phyloP scores from a whole-genome alignment of 2,888 invertebrate genomes.

The Andrena camellia region DNA sequence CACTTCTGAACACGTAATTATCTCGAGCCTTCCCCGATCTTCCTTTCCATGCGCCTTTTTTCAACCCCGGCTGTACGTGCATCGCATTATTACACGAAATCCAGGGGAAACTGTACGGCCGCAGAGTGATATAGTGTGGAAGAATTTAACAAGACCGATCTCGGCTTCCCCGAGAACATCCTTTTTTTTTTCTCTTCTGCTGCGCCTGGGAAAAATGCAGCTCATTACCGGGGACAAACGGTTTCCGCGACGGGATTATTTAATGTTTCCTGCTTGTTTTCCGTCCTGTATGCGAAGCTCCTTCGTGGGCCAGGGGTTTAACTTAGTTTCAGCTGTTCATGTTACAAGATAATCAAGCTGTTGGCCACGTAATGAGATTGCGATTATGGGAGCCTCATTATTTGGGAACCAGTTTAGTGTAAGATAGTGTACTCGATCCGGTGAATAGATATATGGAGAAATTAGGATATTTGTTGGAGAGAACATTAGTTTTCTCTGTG shows the following conservation, averaged over 20 bases:
- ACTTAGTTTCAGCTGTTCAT: not conserved
- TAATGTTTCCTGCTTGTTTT: conserved; percentile 17
- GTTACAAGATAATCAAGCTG: not conserved
- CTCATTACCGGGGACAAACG: conserved; percentile 25
- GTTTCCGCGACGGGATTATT: conserved; percentile 16
- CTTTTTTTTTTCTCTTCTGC: not conserved
- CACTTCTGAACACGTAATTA: conserved; percentile 54
- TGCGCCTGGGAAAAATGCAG: conserved; percentile 4
- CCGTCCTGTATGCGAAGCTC: not conserved
- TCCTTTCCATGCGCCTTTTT: conserved; percentile 1
- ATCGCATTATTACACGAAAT: conserved; percentile 47
- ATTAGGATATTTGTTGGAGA: no score
- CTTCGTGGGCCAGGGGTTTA: not conserved
- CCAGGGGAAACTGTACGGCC: conserved; percentile 1
- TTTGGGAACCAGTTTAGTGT: not conserved
- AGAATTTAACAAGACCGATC: conserved; percentile 62
- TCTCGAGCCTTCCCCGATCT: conserved; percentile 16
- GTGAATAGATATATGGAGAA: no score
- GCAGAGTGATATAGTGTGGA: conserved; percentile 50
- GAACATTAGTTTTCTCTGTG: no score
- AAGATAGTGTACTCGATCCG: no score
- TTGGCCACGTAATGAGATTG: not conserved
- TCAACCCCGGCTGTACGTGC: conserved; percentile 4
- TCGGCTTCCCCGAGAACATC: conserved; percentile 11
- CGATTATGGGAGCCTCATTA: not conserved